Conservation (phyloP, 64 coral and sea anemone species). For the Porites australiensis region DNA sequence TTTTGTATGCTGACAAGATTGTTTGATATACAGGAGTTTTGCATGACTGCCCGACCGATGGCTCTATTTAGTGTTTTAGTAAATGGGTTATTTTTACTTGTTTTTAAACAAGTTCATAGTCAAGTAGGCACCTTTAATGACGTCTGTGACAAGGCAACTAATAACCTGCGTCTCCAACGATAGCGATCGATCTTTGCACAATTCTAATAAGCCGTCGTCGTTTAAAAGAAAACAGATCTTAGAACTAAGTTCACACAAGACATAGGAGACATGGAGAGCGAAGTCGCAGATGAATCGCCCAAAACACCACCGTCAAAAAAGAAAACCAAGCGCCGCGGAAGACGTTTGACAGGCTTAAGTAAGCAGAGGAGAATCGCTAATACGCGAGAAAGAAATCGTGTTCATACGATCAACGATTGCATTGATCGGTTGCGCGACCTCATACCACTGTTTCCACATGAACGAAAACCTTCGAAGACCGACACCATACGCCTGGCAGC, state of each 20-base stretch:
- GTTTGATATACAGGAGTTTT: too few species aligned
- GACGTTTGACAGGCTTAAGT: slow-evolving; percentile 65
- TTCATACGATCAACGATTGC: slow-evolving; percentile 75
- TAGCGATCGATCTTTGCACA: slow-evolving; percentile 28
- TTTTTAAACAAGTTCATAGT: neutral
- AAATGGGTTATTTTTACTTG: slow-evolving; percentile 20
- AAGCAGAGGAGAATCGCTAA: slow-evolving; percentile 74
- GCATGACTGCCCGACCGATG: neutral
- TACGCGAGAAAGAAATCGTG: slow-evolving; percentile 72
- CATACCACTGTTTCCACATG: slow-evolving; percentile 80
- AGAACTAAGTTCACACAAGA: neutral
- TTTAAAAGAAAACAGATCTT: slow-evolving; percentile 48
- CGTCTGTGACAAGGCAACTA: slow-evolving; percentile 27
- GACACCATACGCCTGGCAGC: slow-evolving; percentile 76
- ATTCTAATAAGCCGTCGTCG: slow-evolving; percentile 17
- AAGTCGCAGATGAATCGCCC: slow-evolving; percentile 5
- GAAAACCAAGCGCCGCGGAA: slow-evolving; percentile 65
- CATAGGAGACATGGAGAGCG: neutral
- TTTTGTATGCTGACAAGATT: neutral
- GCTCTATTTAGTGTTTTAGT: neutral
- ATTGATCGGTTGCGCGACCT: slow-evolving; percentile 75
- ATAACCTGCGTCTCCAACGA: slow-evolving; percentile 1
- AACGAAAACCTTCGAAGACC: slow-evolving; percentile 78
- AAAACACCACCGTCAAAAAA: slow-evolving; percentile 21
- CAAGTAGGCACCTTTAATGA: slow-evolving; percentile 27